These are phyloP conservation scores for Oxytorus armatus DNA, from an alignment of 2,888 invertebrate genomes.

Conservation along the genomic window DNA sequence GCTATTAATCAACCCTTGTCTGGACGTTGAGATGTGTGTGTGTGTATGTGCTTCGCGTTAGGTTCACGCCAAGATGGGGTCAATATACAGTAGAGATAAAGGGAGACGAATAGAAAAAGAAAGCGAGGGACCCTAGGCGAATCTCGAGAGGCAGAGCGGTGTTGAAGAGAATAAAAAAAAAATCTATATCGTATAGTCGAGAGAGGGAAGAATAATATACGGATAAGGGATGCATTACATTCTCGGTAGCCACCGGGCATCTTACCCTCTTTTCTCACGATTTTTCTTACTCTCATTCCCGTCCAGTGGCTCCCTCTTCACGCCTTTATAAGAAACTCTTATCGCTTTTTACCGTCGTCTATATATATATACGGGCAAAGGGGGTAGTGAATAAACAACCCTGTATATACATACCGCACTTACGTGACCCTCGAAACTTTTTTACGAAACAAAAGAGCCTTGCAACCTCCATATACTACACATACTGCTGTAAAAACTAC, in stretches of 20 bases:
- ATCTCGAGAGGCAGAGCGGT: conserved; percentile 6
- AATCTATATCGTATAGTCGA: conserved; percentile 15
- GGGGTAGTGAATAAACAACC: no score
- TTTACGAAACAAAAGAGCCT: conserved; percentile 44
- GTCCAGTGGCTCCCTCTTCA: conserved; percentile 12
- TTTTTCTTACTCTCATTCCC: conserved; percentile 43
- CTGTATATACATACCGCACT: background rate
- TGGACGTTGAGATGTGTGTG: conserved; percentile 17
- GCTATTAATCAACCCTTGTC: conserved; percentile 78
- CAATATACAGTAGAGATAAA: conserved; percentile 19
- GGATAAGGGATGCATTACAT: conserved; percentile 68
- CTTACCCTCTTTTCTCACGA: conserved; percentile 32
- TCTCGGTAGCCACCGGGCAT: conserved; percentile 34
- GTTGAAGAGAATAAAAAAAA: conserved; percentile 19
- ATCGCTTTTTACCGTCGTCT: conserved; percentile 21
- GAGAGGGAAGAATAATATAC: conserved; percentile 75
- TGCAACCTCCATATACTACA: background rate
- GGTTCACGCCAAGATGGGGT: background rate
- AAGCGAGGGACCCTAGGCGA: background rate
- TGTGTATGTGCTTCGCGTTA: background rate
- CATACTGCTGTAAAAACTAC: no score
- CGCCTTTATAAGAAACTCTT: conserved; percentile 19
- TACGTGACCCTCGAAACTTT: conserved; percentile 34
- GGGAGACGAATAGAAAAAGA: conserved; percentile 4
- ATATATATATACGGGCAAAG: background rate